Percentiles rank a stretch among this genome's conserved stretches.
phyloP scores from a whole-genome alignment of 2,888 invertebrate species.

The Oscheius sp. region DNA sequence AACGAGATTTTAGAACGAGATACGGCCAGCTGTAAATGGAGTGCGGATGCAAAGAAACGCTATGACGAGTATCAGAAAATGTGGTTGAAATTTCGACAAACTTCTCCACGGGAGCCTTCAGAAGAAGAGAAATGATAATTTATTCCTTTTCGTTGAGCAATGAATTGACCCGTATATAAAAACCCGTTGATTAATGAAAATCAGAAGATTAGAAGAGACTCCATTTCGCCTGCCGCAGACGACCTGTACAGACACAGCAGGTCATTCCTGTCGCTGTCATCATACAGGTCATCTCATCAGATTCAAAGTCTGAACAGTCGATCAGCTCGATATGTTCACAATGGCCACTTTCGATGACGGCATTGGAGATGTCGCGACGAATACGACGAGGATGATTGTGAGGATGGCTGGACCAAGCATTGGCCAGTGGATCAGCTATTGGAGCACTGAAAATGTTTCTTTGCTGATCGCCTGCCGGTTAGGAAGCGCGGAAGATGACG shows the following conservation, averaged over 20 bases:
- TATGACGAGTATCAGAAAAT: slow-evolving; percentile 47
- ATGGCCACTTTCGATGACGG: slow-evolving; percentile 51
- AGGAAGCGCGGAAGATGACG: neutral
- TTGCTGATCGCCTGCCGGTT: neutral
- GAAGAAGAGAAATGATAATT: neutral
- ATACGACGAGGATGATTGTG: slow-evolving; percentile 1
- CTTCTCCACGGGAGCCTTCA: slow-evolving; percentile 4
- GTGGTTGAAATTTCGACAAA: slow-evolving; percentile 35
- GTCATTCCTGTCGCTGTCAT: slow-evolving; percentile 69
- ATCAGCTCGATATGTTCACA: slow-evolving; percentile 68
- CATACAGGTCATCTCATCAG: slow-evolving; percentile 68
- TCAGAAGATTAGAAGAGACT: slow-evolving; percentile 35
- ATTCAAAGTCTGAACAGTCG: slow-evolving; percentile 66
- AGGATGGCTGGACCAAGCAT: neutral
- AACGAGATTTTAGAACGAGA: slow-evolving; percentile 34
- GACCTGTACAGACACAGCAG: slow-evolving; percentile 66
- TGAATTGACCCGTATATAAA: slow-evolving; percentile 4
- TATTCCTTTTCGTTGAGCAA: slow-evolving; percentile 9
- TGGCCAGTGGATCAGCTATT: slow-evolving; percentile 16
- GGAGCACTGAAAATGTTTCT: slow-evolving; percentile 24
- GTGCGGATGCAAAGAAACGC: slow-evolving; percentile 45
- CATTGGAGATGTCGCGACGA: slow-evolving; percentile 32
- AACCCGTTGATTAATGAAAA: slow-evolving; percentile 1
- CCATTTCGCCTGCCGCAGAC: slow-evolving; percentile 46
- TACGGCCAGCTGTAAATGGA: slow-evolving; percentile 41